Conservation (phyloP, 2,888 invertebrate species). For the Drosophila leonis region DNA sequence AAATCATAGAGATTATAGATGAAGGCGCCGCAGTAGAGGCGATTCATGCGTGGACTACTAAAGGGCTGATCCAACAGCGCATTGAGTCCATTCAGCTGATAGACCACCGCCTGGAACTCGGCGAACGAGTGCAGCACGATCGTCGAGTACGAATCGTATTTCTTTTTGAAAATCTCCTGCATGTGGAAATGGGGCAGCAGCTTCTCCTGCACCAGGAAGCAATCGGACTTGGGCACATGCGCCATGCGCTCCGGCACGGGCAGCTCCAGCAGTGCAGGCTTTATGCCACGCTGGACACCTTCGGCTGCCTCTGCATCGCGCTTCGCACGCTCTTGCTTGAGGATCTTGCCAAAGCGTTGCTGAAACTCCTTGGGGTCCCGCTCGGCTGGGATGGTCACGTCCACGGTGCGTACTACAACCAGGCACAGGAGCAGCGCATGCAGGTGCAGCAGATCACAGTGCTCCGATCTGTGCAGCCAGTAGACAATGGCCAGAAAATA, state of each 20-base stretch:
- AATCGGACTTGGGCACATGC: slow-evolving; percentile 81
- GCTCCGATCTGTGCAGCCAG: slow-evolving; percentile 82
- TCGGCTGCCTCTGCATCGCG: slow-evolving; percentile 72
- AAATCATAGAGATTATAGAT: slow-evolving; percentile 90
- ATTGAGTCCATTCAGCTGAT: slow-evolving; percentile 87
- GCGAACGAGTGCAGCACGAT: slow-evolving; percentile 83
- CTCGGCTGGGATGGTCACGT: slow-evolving; percentile 83
- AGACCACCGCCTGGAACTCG: slow-evolving; percentile 84
- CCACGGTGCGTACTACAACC: slow-evolving; percentile 80
- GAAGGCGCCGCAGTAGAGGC: slow-evolving; percentile 91
- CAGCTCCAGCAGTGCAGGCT: slow-evolving; percentile 59
- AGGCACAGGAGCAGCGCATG: slow-evolving; percentile 81
- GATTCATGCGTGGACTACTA: slow-evolving; percentile 87
- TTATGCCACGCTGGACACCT: slow-evolving; percentile 62
- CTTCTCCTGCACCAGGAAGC: slow-evolving; percentile 80
- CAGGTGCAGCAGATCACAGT: slow-evolving; percentile 79
- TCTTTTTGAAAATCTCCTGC: slow-evolving; percentile 83
- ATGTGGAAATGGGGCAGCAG: slow-evolving; percentile 83
- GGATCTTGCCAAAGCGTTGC: slow-evolving; percentile 80
- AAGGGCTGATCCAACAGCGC: slow-evolving; percentile 88
- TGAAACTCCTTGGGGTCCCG: slow-evolving; percentile 78
- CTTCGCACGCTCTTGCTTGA: slow-evolving; percentile 75
- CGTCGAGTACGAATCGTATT: slow-evolving; percentile 82
- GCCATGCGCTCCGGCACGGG: slow-evolving; percentile 72
- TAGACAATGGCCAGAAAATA: slow-evolving; percentile 83